These are phyloP conservation scores for Tachysurus vachellii DNA, from an alignment of 2,113 vertebrate species.

Conservation along the genomic window DNA sequence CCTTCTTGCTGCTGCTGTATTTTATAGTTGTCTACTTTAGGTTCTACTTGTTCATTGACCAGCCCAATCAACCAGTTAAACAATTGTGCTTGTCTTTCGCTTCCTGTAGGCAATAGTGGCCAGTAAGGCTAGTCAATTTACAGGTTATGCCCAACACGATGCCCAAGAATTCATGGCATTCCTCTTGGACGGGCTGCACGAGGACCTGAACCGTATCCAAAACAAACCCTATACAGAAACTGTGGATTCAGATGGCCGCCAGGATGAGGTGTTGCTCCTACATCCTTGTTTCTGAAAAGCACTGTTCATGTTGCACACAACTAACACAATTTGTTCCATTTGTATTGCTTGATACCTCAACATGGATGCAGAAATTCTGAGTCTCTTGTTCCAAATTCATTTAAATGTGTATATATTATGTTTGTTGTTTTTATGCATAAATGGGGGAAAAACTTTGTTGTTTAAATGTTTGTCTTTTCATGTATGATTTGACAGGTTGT, in stretches of 20 bases:
- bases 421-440: neutral
- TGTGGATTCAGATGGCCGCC: constrained; percentile 91
- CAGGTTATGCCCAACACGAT: constrained; percentile 95
- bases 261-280: constrained; percentile 81
- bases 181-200: constrained; percentile 92
- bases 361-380: neutral
- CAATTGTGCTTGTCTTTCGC: neutral
- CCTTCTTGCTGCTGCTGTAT: neutral
- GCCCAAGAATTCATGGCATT: constrained; percentile 99
- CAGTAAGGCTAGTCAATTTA: constrained; percentile 98
- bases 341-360: neutral
- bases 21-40: neutral
- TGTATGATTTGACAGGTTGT: constrained; percentile 79
- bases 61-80: neutral
- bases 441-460: neutral
- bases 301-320: neutral
- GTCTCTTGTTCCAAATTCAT: neutral
- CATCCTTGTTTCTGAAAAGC: neutral
- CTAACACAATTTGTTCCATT: neutral
- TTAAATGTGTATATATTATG: neutral
- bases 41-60: neutral
- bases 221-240: constrained; percentile 98
- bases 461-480: neutral
- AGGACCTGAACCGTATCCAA: constrained; percentile 97
- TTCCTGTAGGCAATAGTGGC: constrained; percentile 87